Evolutionary conservation across 2,888 invertebrate genomes (phyloP), one percentile per base, ranked within the genome.

Genomic region (Gibbula magus): DNA sequence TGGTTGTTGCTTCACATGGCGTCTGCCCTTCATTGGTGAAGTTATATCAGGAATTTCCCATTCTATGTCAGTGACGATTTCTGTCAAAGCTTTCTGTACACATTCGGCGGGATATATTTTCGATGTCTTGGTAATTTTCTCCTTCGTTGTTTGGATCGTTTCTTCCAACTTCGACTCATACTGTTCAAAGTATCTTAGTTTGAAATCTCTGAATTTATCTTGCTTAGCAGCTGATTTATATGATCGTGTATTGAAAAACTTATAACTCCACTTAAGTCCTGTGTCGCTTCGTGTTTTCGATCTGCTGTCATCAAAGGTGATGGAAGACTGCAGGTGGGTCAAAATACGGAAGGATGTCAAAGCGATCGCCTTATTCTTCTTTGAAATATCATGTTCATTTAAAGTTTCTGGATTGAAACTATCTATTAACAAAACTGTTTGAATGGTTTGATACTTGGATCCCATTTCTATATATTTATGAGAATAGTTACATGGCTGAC

Each of bases 251-350:
- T 84, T 86, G 77, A 88, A 90, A 61, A 90, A 87, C 70, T 89
- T 90, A 75, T 84, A 90, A 22, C 89, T 87, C 89, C 91, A 90
- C 79, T 87, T 87, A 5, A 90, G 61, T n/a, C 80, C 76, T 84
- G 77, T 56, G 76, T 82, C 35, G 74, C 25, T 51, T 13, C 25
- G 18, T n/a, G 51, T 56, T 75, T 81, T 86, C 20, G 75, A 52
- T 22, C 80, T 77, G 22, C 70, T 22, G 32, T 82, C 82, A 18
- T 81, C 79, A 39, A 25, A 76, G 45, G 45, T 45, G 45, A 10
- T 45, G 10, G 13, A 45, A 66, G 84, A 81, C 5, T 83, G 84
- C 2, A 86, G 78, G 80, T 82, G 82, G 39, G 82, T 82, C 54
- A 90, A 78, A 66, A 89, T 75, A 45, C 89, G 86, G 56, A 89